Conservation (phyloP, 2,113 vertebrate genomes). For the Sisor rabdophorus region DNA sequence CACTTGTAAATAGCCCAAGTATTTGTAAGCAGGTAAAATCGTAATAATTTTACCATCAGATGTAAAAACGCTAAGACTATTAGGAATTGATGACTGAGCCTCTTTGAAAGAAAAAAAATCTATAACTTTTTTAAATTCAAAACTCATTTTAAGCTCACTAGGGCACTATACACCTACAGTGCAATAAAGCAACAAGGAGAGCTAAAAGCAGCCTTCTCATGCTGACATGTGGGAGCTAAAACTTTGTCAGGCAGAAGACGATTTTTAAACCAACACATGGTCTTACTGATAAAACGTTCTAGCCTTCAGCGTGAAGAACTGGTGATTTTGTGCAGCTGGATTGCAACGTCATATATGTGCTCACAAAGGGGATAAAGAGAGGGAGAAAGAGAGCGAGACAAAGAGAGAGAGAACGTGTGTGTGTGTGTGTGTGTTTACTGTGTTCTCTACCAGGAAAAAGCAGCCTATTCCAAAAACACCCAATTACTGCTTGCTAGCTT, state of each 20-base stretch:
- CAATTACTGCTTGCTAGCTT: slow-evolving; percentile 44
- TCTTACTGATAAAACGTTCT: slow-evolving; percentile 28
- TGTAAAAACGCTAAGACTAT: no score
- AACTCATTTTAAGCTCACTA: no score
- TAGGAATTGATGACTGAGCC: no score
- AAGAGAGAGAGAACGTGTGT: not conserved
- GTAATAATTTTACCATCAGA: no score
- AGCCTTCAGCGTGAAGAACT: slow-evolving; percentile 36
- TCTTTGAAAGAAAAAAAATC: no score
- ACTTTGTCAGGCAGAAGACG: not conserved
- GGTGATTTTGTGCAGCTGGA: slow-evolving; percentile 39
- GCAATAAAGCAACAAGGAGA: not conserved
- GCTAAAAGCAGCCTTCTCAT: not conserved
- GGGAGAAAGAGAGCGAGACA: no score
- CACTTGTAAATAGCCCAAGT: no score
- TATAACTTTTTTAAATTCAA: no score
- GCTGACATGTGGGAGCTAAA: slow-evolving; percentile 5
- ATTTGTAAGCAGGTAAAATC: no score
- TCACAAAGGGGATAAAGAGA: slow-evolving; percentile 5
- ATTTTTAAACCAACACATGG: slow-evolving; percentile 22
- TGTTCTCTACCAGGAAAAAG: slow-evolving; percentile 30
- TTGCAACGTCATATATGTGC: slow-evolving; percentile 15
- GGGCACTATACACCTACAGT: no score
- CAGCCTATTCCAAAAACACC: slow-evolving; percentile 23
- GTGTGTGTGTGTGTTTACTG: slow-evolving; percentile 18